These are phyloP conservation scores for Phrynosoma platyrhinos DNA, from an alignment of 2,113 vertebrate species.

Conservation along the genomic window DNA sequence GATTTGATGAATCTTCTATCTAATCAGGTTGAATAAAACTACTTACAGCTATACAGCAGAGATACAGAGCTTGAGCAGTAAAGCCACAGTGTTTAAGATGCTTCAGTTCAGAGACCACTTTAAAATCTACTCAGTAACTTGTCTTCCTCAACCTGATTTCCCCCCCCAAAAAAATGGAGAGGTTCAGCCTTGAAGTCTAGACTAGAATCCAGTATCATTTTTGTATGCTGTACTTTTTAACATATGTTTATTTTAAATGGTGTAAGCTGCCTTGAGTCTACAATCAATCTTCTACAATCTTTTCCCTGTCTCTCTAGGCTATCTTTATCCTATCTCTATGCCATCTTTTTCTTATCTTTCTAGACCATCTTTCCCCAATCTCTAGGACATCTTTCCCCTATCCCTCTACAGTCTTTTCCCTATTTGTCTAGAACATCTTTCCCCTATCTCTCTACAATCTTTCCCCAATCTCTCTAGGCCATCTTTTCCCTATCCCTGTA, in stretches of 20 bases:
- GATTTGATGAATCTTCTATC: not conserved
- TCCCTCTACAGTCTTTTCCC: too few relatives aligned
- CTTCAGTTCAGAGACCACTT: not conserved
- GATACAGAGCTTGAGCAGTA: not conserved
- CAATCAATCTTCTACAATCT: not conserved
- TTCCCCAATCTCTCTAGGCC: too few relatives aligned
- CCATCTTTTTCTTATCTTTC: too few relatives aligned
- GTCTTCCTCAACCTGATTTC: rapidly evolving
- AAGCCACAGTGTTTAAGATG: not conserved
- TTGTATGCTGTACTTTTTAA: too few relatives aligned
- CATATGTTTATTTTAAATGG: too few relatives aligned
- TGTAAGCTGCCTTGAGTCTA: too few relatives aligned
- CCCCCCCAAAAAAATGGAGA: too few relatives aligned
- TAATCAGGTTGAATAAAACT: not conserved
- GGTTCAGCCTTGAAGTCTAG: not conserved
- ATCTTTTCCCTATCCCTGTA: too few relatives aligned
- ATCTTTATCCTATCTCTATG: too few relatives aligned
- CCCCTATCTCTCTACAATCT: too few relatives aligned
- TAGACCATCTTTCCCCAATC: not conserved
- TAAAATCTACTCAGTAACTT: not conserved
- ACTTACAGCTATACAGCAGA: not conserved
- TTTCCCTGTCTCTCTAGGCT: not conserved
- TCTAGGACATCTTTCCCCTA: too few relatives aligned
- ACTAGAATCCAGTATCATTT: not conserved
- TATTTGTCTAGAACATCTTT: too few relatives aligned